Base-by-base conservation (phyloP, 1,140 invertebrate genomes). In the Drosophila azteca region DNA sequence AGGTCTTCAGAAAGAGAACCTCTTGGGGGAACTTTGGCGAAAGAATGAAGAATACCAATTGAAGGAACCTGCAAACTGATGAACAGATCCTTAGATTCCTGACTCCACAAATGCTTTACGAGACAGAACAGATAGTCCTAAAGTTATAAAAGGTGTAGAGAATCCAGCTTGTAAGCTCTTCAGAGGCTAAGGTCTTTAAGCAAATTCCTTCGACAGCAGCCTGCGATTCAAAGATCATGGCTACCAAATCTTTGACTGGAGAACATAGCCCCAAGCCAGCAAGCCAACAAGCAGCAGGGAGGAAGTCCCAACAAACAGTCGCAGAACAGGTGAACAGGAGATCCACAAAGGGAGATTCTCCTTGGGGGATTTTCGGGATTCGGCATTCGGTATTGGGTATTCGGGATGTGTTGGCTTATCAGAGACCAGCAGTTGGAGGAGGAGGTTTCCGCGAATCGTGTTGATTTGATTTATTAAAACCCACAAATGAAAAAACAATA, bases 391-490 rank as follows among this genome's bases (percentile, higher is more conserved):
- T 55, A 35, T 63, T 26, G 44, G 29, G 15, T 15, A 41, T 62
- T 26, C 51, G 31, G 17, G 15, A 41, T 62, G 39, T 43, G 31
- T 45, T 63, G 7, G 26, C 70, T 83, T 85, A 84, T 84, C 80
- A 72, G 70, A 3, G 31, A 8, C 2, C 31, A 43, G 51, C 24
- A 9, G 52, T 7, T 15, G 35, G 31, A 68, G 68, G 57, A 66
- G 66, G 64, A 39, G 70, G 76, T 88, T 87, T 89, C 83, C 88
- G 61, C 84, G 83, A 88, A 89, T 89, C 79, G 88, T 90, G 83
- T 88, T 90, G 87, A 90, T 89, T 90, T 90, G 87, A 90, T 90
- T 90, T 90, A 90, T 87, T 87, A 79, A 68, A 87, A 69, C 65
- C 45, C 52, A 65, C 65, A 35, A 46, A 53, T 44, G 75, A 53